Evolutionary conservation across 2,888 invertebrate species (phyloP), one percentile per base, ranked within the genome.

Genomic region (Plutella xylostella): DNA sequence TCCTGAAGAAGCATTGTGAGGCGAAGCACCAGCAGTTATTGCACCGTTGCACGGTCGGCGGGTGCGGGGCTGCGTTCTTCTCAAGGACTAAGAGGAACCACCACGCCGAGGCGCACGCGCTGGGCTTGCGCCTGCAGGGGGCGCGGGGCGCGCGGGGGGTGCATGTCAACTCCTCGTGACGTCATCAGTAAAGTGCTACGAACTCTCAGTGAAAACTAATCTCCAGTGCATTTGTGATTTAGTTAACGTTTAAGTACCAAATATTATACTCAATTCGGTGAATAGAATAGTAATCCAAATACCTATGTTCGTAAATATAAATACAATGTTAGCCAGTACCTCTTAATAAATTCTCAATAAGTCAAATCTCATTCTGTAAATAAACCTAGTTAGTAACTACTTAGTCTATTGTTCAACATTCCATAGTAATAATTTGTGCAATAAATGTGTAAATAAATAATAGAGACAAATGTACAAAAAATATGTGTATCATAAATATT

Each of bases 51-150:
- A 89, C 90, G n/a, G 84, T 92, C 42, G 87, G 86, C 47, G 92
- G 92, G 12, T 93, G 93, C 72, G 89, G 88, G 42, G 90, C 92
- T 56, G 89, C 91, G 40, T 94, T 93, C 73, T 89, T 91, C 49
- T 92, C 93, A 11, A 86, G 90, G 55, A 91, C 92, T 51, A 90
- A 90, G 54, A 86, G 93, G 49, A 93, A 92, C 64, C 85, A 89
- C 41, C 93, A 93, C 71, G 88, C 90, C 48, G 91, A 91, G 58
- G 88, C 89, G 55, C 89, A 90, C 51, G 72, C 77, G 47, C 65
- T 87, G 19, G 87, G 87, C 55, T 64, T 72, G 4, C 67, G 70
- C 51, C 63, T 78, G 53, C 70, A 77, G 55, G 77, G 74, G 30
- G 75, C 76, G 22, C 39, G 39, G 11, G n/a, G n/a, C n/a, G n/a